Evolutionary conservation across 2,797 vertebrate species (phyloP).

Genomic region (Rousettus madagascariensis): DNA sequence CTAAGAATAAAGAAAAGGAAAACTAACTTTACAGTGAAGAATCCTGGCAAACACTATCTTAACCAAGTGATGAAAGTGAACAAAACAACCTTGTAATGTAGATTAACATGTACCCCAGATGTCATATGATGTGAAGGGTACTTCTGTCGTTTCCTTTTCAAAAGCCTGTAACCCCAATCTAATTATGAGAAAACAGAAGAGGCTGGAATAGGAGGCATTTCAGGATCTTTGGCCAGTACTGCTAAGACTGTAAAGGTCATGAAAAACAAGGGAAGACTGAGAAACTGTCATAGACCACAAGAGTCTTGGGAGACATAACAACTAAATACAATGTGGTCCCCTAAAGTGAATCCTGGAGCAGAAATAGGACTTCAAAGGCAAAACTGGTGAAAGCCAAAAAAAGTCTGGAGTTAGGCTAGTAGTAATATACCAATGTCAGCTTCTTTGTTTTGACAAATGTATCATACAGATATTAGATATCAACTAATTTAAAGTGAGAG

Average conservation of each 20-base stretch:
- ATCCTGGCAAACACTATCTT: not conserved
- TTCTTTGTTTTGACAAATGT: conserved; percentile 16
- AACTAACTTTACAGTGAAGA: not conserved
- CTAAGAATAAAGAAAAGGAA: not conserved
- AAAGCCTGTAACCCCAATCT: not conserved
- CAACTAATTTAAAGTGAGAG: not conserved
- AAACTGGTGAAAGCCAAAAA: not conserved
- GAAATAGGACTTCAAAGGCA: not conserved
- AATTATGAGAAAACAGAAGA: not conserved
- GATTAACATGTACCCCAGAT: not conserved
- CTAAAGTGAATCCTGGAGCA: not conserved
- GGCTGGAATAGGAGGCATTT: not conserved
- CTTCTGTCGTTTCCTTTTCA: not conserved
- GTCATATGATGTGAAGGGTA: not conserved
- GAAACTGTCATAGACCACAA: not conserved
- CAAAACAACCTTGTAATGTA: not conserved
- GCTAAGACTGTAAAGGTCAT: not conserved
- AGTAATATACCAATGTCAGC: not conserved
- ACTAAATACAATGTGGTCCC: not conserved
- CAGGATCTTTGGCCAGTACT: not conserved
- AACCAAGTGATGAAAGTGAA: not conserved
- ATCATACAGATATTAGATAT: not conserved
- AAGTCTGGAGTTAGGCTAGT: not conserved
- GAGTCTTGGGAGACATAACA: not conserved
- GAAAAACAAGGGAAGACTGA: conserved; percentile 19